These are phyloP conservation scores for Nephrotoma flavescens DNA, from an alignment of 2,888 invertebrate species.

Conservation along the genomic window DNA sequence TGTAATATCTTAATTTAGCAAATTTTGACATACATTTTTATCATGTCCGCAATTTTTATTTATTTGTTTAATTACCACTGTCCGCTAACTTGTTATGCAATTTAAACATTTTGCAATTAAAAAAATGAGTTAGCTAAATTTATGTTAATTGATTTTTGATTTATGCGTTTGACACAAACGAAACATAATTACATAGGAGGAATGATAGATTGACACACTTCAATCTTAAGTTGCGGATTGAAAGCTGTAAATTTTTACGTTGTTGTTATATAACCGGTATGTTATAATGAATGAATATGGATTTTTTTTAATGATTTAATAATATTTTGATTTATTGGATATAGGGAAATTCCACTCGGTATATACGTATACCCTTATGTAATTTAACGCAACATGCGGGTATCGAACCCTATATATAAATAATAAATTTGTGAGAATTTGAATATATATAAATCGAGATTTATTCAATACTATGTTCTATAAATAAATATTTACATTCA, in stretches of 20 bases:
- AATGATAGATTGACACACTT: background rate
- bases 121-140: background rate
- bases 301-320: background rate
- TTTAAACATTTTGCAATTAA: background rate
- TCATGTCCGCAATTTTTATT: background rate
- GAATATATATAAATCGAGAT: no score
- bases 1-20: background rate
- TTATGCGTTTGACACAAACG: background rate
- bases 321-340: background rate
- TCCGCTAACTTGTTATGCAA: background rate
- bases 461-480: background rate
- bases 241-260: background rate
- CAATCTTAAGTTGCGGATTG: background rate
- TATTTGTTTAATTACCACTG: background rate
- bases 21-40: background rate
- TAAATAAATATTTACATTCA: background rate
- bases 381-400: background rate
- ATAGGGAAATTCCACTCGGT: no score
- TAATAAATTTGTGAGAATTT: background rate
- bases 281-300: background rate
- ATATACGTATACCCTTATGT: background rate
- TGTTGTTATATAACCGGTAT: background rate
- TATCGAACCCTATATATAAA: background rate
- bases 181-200: background rate
- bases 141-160: background rate